Base-by-base conservation (phyloP, 2,113 vertebrate species). In the Lophotis ruficrista region DNA sequence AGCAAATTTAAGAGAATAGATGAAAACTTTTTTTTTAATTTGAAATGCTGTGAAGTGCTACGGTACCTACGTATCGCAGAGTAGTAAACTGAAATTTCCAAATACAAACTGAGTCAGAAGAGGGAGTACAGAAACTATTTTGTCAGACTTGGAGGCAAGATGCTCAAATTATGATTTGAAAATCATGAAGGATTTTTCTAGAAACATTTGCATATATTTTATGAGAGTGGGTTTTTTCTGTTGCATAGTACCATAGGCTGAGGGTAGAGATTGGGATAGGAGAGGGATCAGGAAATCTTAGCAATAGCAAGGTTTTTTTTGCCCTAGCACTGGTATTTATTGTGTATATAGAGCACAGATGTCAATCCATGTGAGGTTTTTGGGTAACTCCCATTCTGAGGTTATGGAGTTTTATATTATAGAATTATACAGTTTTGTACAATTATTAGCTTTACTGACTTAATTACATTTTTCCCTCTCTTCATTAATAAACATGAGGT, bases 41-140 rank as follows among this genome's bases (percentile, higher is more conserved):
- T 18, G 20, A 91, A 48, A 66, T 30, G 43, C 57, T 45, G 31
- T 66, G 47, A 64, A 41, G 17, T 10, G 22, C 14, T 68, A 4
- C 13, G 28, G 43, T 23, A 30, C 9, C 9, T 15, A 0, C 3
- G 2, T 37, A 16, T 56, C 6, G 33, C 0, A 3, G 5, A 37
- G 43, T 3, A 56, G 22, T 9, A 53, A 85, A 23, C 0, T 41
- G 41, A 31, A 60, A 73, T 45, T 83, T 79, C 61, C 43, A 60
- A 54, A 71, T 3, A 27, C 22, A 73, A 73, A 27, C 41, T 45
- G 51, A 51, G 38, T 54, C 53, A 58, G 62, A 41, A 5, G 2
- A 9, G 12, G 3, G 51, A 4, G 16, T 2, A n/a, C 28, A 57
- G 37, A 45, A 87, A 69, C 57, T 15, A 50, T 37, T 54, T 43